These are phyloP conservation scores for Bergia puertoricense DNA, from an alignment of 92 coral and sea anemone genomes.

Conservation along the genomic window DNA sequence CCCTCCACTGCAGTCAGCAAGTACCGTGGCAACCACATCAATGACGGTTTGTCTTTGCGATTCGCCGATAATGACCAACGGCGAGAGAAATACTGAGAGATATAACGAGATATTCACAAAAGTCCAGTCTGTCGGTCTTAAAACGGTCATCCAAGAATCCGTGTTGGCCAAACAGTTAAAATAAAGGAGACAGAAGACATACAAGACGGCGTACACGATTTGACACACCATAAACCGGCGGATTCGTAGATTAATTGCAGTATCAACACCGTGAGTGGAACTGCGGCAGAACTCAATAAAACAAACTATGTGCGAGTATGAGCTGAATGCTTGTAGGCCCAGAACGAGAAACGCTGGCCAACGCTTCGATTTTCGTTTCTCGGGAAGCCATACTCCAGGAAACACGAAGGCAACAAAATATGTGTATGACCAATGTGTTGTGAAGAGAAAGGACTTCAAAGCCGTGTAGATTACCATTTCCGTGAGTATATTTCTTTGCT, in stretches of 20 bases:
- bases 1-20: constrained; percentile 7
- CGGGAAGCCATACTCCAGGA: constrained; percentile 40
- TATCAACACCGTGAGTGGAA: constrained; percentile 5
- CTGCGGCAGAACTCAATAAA: constrained; percentile 24
- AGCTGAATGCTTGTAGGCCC: constrained; percentile 4
- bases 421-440: constrained; percentile 17
- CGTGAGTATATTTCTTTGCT: too few relatives aligned
- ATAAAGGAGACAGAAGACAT: constrained; percentile 13
- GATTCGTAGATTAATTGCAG: constrained; percentile 35
- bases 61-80: background rate
- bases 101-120: background rate
- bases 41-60: constrained; percentile 2
- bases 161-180: background rate
- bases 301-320: background rate
- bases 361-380: background rate
- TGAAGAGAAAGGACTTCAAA: background rate
- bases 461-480: background rate
- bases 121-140: constrained; percentile 22
- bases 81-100: background rate
- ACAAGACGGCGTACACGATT: constrained; percentile 15
- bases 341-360: background rate
- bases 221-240: constrained; percentile 21
- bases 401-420: constrained; percentile 29
- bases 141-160: constrained; percentile 16
- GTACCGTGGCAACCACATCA: constrained; percentile 25